Percentiles rank a stretch among this genome's conserved stretches.
phyloP scores from a whole-genome alignment of 2,113 vertebrate genomes.

The Nasalis larvatus region DNA sequence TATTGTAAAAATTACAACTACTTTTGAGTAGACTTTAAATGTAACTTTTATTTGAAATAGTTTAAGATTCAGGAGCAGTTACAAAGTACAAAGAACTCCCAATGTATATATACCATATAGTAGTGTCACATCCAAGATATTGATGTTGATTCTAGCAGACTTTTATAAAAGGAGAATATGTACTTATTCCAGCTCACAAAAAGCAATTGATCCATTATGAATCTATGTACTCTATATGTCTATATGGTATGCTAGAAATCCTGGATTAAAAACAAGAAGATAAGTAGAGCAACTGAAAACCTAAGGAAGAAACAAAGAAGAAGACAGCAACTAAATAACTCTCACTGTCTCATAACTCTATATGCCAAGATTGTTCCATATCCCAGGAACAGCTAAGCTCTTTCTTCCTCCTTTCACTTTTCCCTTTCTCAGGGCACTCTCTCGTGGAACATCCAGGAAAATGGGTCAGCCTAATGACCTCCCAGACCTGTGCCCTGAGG shows the following conservation, averaged over 20 bases:
- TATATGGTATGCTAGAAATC: background rate
- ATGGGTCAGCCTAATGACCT: background rate
- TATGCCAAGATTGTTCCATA: background rate
- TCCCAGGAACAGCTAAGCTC: rapidly evolving
- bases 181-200: background rate
- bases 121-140: background rate
- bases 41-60: background rate
- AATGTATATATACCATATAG: no score
- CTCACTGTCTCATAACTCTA: background rate
- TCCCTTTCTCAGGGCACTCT: background rate
- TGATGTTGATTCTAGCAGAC: background rate
- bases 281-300: background rate
- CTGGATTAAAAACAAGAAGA: background rate
- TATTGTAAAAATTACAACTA: background rate
- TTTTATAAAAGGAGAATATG: background rate
- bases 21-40: background rate
- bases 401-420: background rate
- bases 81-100: background rate
- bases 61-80: background rate
- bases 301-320: no score
- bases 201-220: background rate
- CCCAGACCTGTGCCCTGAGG: background rate
- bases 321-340: background rate
- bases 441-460: background rate
- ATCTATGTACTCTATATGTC: background rate